Evolutionary conservation across 2,888 invertebrate species (phyloP).

Genomic region (Cataglyphis altisquamis): DNA sequence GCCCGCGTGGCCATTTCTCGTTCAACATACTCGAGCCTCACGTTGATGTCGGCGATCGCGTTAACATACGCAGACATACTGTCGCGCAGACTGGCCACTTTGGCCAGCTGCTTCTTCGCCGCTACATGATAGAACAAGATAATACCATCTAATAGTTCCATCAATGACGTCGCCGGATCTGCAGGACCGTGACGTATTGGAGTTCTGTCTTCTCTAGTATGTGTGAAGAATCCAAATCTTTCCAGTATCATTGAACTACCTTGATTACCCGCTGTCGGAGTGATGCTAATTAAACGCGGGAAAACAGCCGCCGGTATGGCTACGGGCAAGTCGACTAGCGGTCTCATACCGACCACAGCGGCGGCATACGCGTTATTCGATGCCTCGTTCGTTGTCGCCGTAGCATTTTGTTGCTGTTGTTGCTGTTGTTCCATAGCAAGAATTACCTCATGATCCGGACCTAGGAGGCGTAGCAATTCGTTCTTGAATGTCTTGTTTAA

Average conservation of each 20-base stretch:
- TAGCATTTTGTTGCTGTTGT: slow-evolving; percentile 53
- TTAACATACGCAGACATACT: slow-evolving; percentile 89
- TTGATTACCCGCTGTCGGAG: slow-evolving; percentile 41
- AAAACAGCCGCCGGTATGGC: slow-evolving; percentile 87
- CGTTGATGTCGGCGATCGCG: slow-evolving; percentile 88
- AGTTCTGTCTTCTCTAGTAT: slow-evolving; percentile 76
- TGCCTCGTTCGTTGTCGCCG: slow-evolving; percentile 84
- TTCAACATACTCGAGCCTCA: slow-evolving; percentile 85
- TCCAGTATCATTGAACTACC: slow-evolving; percentile 75
- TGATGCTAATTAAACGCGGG: slow-evolving; percentile 85
- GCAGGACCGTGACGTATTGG: slow-evolving; percentile 86
- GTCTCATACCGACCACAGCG: slow-evolving; percentile 82
- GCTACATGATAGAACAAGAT: slow-evolving; percentile 90
- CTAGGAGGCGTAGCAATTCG: slow-evolving; percentile 87
- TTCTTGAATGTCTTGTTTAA: slow-evolving; percentile 88
- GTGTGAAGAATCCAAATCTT: slow-evolving; percentile 78
- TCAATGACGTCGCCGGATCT: slow-evolving; percentile 87
- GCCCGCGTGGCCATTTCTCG: slow-evolving; percentile 39
- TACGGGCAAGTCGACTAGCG: slow-evolving; percentile 87
- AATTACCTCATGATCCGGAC: slow-evolving; percentile 88
- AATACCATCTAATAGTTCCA: slow-evolving; percentile 90
- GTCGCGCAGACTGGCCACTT: slow-evolving; percentile 88
- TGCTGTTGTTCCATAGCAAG: slow-evolving; percentile 87
- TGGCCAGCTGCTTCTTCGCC: slow-evolving; percentile 90
- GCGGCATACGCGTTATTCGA: slow-evolving; percentile 86